These are phyloP conservation scores for Chauna torquata DNA, from an alignment of 2,113 vertebrate species.

Conservation along the genomic window DNA sequence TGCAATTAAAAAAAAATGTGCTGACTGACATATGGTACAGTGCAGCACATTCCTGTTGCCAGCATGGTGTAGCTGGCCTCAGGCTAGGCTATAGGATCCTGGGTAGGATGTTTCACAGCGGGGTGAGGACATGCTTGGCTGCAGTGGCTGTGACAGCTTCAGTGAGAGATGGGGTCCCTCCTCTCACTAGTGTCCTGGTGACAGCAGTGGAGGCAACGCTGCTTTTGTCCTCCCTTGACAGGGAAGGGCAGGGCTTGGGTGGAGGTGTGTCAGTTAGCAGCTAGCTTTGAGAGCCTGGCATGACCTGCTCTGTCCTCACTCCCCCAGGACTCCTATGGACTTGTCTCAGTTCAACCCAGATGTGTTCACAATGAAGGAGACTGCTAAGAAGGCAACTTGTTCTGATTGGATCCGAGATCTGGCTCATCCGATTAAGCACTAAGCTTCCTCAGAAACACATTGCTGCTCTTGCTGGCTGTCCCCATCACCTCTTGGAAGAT, in stretches of 20 bases:
- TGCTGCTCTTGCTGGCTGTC: neutral
- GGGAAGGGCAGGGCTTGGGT: neutral
- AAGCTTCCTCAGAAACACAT: neutral
- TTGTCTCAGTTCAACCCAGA: constrained; percentile 11
- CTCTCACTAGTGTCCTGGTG: neutral
- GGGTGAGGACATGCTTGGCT: neutral
- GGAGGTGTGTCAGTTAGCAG: neutral
- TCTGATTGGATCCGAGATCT: constrained; percentile 53
- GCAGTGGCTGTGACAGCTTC: neutral
- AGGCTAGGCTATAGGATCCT: neutral
- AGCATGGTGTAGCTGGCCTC: neutral
- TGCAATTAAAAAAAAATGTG: neutral
- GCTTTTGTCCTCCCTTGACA: neutral
- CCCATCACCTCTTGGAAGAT: neutral
- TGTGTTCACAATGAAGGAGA: constrained; percentile 67
- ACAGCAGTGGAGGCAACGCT: neutral
- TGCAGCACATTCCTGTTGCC: neutral
- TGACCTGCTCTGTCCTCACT: neutral
- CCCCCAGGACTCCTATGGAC: constrained; percentile 29
- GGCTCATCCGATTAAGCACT: constrained; percentile 51
- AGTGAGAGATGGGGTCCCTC: neutral
- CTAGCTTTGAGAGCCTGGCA: neutral
- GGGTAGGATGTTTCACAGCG: neutral
- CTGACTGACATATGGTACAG: neutral
- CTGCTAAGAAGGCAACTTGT: constrained; percentile 68